phyloP scores from a whole-genome alignment of 2,888 invertebrate species.

The Tipula vernalis region DNA sequence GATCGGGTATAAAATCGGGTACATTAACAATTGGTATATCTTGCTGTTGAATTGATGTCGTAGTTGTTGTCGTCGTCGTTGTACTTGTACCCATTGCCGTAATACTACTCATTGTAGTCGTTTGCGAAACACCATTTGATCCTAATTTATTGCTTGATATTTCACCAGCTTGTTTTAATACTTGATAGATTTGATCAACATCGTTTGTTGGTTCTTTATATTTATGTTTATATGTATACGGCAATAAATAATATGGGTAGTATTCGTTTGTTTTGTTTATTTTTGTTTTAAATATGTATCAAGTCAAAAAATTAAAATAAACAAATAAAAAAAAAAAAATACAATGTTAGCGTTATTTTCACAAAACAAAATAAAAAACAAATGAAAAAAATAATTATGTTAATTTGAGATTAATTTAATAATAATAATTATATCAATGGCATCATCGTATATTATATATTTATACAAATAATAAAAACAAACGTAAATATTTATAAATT shows the following conservation, averaged over 20 bases:
- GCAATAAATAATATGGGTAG: background rate
- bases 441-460: background rate
- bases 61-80: conserved; percentile 16
- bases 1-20: conserved; percentile 28
- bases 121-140: background rate
- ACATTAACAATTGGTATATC: conserved; percentile 34
- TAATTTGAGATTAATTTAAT: background rate
- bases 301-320: background rate
- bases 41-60: conserved; percentile 11
- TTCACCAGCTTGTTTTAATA: conserved; percentile 88
- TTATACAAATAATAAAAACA: conserved; percentile 6
- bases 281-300: background rate
- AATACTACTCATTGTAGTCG: conserved; percentile 10
- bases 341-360: background rate
- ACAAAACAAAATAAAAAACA: background rate
- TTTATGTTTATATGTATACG: background rate
- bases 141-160: conserved; percentile 33
- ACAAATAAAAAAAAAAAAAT: background rate
- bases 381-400: background rate
- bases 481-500: background rate
- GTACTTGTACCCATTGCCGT: conserved; percentile 11
- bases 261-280: background rate
- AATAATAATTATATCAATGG: background rate
- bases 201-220: conserved; percentile 21
- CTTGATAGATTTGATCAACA: conserved; percentile 91